Evolutionary conservation across 2,113 vertebrate genomes (phyloP).

Genomic region (Ovis canadensis): DNA sequence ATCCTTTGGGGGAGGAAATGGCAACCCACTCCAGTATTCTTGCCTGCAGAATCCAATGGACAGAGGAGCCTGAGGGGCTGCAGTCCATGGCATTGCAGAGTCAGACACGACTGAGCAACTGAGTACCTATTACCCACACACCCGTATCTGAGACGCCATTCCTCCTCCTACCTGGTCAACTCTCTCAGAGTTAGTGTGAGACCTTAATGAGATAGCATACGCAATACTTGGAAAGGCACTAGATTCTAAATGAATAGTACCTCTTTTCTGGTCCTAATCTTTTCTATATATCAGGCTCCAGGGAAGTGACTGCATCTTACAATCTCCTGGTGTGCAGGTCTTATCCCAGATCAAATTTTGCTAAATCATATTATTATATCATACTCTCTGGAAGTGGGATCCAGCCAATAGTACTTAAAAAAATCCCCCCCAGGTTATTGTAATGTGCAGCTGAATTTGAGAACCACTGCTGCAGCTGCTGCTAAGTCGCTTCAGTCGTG

Average conservation of each 20-base stretch:
- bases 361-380: not conserved
- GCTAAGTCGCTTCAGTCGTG: no score
- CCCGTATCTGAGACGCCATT: not conserved
- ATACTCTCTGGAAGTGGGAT: not conserved
- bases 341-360: not conserved
- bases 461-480: not conserved
- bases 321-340: not conserved
- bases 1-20: not conserved
- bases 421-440: not conserved
- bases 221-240: not conserved
- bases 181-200: not conserved
- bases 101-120: not conserved
- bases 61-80: not conserved
- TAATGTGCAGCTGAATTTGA: not conserved
- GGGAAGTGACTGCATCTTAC: not conserved
- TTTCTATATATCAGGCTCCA: not conserved
- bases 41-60: not conserved
- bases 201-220: not conserved
- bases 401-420: not conserved
- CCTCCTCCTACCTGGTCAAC: not conserved
- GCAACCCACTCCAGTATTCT: not conserved
- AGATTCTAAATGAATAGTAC: not conserved
- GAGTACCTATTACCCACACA: not conserved
- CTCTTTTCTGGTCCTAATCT: not conserved
- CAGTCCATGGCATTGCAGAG: not conserved